These are phyloP conservation scores for Guaruba guarouba DNA, from an alignment of 2,113 vertebrate species.

Conservation along the genomic window DNA sequence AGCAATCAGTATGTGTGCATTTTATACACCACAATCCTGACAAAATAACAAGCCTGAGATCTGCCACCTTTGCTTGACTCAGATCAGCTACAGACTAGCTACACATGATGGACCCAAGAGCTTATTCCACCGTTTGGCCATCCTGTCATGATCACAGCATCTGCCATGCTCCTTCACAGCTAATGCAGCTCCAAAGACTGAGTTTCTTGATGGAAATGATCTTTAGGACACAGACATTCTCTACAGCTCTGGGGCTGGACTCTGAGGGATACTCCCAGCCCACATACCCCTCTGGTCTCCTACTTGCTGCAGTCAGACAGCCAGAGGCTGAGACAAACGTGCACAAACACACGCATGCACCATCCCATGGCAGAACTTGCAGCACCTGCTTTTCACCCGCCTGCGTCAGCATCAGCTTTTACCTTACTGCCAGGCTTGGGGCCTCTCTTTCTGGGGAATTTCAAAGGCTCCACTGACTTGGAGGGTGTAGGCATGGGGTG, in stretches of 20 bases:
- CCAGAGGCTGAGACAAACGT: constrained; percentile 56
- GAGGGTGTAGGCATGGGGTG: constrained; percentile 76
- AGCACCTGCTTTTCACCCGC: constrained; percentile 53
- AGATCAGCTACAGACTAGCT: neutral
- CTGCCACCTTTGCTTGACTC: constrained; percentile 11
- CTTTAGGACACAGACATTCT: constrained; percentile 37
- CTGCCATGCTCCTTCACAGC: constrained; percentile 15
- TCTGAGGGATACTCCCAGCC: constrained; percentile 32
- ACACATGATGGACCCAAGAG: neutral
- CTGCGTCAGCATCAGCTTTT: constrained; percentile 68
- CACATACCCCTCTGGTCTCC: neutral
- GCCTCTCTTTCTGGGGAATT: constrained; percentile 95
- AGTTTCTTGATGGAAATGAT: constrained; percentile 22
- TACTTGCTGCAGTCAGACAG: constrained; percentile 46
- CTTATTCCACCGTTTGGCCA: neutral
- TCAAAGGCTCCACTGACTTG: constrained; percentile 87
- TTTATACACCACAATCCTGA: constrained; percentile 9
- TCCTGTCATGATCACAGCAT: constrained; percentile 3
- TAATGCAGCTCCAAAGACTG: neutral
- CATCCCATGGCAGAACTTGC: constrained; percentile 28
- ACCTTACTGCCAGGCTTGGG: constrained; percentile 98
- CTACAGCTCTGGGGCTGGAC: constrained; percentile 19
- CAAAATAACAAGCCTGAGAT: neutral
- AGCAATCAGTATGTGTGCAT: neutral
- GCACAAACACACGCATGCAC: constrained; percentile 40